Evolutionary conservation across 1,140 invertebrate species (phyloP).

Genomic region (Glomeris maerens): DNA sequence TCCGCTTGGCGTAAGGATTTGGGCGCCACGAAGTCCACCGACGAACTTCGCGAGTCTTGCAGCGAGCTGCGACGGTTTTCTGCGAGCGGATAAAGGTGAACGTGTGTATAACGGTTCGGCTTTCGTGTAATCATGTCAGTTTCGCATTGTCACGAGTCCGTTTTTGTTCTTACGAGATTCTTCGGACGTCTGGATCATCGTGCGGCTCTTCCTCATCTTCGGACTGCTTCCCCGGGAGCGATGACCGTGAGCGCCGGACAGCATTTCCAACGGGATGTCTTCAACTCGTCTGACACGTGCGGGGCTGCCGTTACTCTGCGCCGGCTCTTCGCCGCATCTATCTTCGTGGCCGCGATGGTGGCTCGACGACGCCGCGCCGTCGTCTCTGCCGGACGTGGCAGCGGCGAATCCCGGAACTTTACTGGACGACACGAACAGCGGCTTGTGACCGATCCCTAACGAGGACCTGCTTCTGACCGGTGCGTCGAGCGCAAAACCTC

Average conservation of each 20-base stretch:
- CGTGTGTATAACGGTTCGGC: too few relatives aligned
- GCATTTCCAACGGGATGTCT: neutral
- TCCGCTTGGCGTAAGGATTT: too few relatives aligned
- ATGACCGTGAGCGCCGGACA: neutral
- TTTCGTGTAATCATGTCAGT: too few relatives aligned
- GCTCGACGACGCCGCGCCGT: neutral
- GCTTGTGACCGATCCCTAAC: slow-evolving; percentile 26
- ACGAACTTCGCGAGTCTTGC: too few relatives aligned
- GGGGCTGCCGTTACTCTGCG: neutral
- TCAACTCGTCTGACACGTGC: neutral
- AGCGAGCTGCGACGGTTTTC: too few relatives aligned
- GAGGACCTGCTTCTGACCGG: slow-evolving; percentile 13
- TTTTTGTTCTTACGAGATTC: too few relatives aligned
- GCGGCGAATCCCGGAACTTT: slow-evolving; percentile 54
- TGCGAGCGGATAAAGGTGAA: too few relatives aligned
- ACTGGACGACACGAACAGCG: slow-evolving; percentile 40
- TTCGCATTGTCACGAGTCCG: too few relatives aligned
- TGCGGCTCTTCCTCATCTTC: too few relatives aligned
- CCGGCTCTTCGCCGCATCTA: neutral
- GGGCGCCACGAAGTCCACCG: too few relatives aligned
- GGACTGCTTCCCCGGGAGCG: neutral
- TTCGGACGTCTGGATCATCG: too few relatives aligned
- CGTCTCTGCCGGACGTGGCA: slow-evolving; percentile 41
- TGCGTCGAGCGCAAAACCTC: slow-evolving; percentile 16
- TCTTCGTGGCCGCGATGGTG: neutral